These are phyloP conservation scores for Eptesicus fuscus DNA, from an alignment of 2,113 vertebrate genomes.

Conservation along the genomic window DNA sequence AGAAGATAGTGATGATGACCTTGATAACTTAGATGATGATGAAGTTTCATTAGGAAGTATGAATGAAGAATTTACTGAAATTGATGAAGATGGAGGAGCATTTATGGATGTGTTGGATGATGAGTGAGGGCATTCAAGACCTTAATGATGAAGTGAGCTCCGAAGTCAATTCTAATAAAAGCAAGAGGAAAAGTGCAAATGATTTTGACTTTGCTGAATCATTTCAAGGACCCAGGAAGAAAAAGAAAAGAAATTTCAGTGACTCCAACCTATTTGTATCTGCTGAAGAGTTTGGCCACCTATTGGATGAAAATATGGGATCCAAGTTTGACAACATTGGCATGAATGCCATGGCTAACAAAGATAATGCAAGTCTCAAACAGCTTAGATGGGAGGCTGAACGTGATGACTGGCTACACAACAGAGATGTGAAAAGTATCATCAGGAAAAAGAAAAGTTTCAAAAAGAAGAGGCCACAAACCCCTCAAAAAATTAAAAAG, in stretches of 20 bases:
- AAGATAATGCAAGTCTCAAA: too few species aligned
- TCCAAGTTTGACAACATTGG: too few species aligned
- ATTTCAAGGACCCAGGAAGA: too few species aligned
- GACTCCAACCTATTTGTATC: too few species aligned
- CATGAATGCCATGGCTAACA: too few species aligned
- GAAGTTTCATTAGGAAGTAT: constrained; percentile 96
- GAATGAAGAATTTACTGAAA: constrained; percentile 90
- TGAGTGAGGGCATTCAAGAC: constrained; percentile 68
- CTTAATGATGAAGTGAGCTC: constrained; percentile 29
- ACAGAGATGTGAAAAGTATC: constrained; percentile 90
- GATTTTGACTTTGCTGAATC: constrained; percentile 79
- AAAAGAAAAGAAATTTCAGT: too few species aligned
- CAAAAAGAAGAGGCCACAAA: constrained; percentile 80
- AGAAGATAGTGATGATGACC: constrained; percentile 77
- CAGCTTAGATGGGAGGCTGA: constrained; percentile 95
- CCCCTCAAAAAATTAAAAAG: constrained; percentile 77
- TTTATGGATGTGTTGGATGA: constrained; percentile 90
- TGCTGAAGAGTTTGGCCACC: too few species aligned
- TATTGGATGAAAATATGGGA: too few species aligned
- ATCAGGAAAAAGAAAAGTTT: constrained; percentile 90
- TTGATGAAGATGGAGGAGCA: constrained; percentile 90
- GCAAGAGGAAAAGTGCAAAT: constrained; percentile 82
- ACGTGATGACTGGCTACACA: constrained; percentile 92
- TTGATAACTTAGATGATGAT: constrained; percentile 90
- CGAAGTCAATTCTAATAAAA: constrained; percentile 72